A percentile compares a stretch with the other conserved stretches of the same genome.
Conservation (phyloP, 1,140 invertebrate genomes). For the Mesaphorura yosii region DNA sequence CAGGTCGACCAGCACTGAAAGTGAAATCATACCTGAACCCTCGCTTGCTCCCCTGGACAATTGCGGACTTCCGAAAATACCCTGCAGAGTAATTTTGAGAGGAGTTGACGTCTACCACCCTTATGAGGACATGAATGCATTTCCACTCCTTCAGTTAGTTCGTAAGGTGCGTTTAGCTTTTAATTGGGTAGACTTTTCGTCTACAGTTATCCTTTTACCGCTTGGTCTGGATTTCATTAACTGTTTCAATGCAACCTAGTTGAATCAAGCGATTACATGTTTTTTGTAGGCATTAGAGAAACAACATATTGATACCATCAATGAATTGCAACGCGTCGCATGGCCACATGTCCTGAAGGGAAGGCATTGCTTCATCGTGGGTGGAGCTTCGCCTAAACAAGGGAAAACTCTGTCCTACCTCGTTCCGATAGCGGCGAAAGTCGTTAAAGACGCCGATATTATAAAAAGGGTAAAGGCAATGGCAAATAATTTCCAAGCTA, state of each 20-base stretch:
- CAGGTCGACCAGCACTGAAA: neutral
- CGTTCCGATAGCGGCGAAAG: neutral
- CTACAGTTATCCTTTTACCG: too few species aligned
- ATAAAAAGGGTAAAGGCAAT: too few species aligned
- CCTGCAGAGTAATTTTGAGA: neutral
- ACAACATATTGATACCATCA: neutral
- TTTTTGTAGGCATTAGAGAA: neutral
- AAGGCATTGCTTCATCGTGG: neutral
- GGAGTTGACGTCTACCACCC: neutral
- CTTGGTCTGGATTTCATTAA: too few species aligned
- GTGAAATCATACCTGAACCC: neutral
- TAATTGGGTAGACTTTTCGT: neutral
- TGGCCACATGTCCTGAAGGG: neutral
- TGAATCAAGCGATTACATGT: neutral
- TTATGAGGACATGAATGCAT: neutral
- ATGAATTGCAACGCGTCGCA: neutral
- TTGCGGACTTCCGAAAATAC: neutral
- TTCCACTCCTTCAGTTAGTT: neutral
- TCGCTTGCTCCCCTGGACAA: neutral
- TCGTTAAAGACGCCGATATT: too few species aligned
- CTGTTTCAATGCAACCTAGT: too few species aligned
- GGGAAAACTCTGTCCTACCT: constrained; percentile 1
- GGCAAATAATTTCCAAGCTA: too few species aligned
- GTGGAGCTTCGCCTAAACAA: neutral
- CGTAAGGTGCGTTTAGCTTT: neutral